Conservation (phyloP, 2,113 vertebrate species). For the Dolichallabes microphthalmus region DNA sequence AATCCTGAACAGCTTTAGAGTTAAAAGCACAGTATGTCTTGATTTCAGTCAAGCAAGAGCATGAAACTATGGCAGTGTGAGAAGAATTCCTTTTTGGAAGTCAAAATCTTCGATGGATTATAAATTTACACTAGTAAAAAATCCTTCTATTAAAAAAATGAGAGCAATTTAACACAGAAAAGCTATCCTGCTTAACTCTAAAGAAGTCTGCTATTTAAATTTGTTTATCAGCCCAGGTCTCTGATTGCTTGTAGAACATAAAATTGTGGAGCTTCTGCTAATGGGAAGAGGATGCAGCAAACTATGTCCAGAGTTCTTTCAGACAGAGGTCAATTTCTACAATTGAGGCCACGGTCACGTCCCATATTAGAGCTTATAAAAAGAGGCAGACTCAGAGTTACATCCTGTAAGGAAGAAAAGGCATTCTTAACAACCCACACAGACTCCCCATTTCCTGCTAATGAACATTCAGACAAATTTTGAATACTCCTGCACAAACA, state of each 20-base stretch:
- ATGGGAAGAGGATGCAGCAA: constrained; percentile 59
- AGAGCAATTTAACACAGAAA: constrained; percentile 57
- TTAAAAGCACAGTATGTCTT: constrained; percentile 48
- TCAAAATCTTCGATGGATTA: constrained; percentile 39
- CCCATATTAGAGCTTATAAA: constrained; percentile 35
- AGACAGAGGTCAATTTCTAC: constrained; percentile 47
- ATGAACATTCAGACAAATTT: background rate
- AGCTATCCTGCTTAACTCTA: constrained; percentile 43
- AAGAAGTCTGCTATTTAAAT: constrained; percentile 52
- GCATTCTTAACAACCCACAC: background rate
- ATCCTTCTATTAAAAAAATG: constrained; percentile 53
- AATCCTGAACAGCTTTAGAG: constrained; percentile 46
- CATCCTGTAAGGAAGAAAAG: background rate
- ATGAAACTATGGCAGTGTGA: constrained; percentile 34
- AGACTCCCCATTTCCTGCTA: background rate
- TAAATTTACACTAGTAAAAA: constrained; percentile 45
- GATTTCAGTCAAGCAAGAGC: constrained; percentile 46
- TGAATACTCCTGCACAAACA: background rate
- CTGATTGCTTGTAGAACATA: constrained; percentile 46
- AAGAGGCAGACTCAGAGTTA: constrained; percentile 26
- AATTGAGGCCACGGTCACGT: constrained; percentile 50
- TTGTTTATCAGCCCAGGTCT: constrained; percentile 56
- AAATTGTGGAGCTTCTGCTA: constrained; percentile 58
- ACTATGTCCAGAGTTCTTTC: constrained; percentile 50
- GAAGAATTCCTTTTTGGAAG: constrained; percentile 58